Evolutionary conservation across 2,888 invertebrate species (phyloP).

Genomic region (Bugulina stolonifera): DNA sequence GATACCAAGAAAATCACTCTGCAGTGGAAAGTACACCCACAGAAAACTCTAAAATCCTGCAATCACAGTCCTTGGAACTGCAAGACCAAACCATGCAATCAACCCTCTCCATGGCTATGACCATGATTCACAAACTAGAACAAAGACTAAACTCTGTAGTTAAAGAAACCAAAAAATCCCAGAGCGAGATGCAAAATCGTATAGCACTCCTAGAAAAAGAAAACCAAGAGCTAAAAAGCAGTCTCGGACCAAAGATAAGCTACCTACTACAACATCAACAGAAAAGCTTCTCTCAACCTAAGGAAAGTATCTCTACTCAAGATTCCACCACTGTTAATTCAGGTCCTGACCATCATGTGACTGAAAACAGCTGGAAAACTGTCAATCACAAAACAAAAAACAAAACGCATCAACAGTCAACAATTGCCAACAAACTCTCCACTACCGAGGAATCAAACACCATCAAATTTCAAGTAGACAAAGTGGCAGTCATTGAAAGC

Average conservation of each 20-base stretch:
- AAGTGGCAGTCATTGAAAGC: background rate
- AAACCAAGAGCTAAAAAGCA: background rate
- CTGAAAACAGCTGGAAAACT: background rate
- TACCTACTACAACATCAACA: conserved; percentile 9
- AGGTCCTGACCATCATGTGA: background rate
- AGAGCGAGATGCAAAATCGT: conserved; percentile 4
- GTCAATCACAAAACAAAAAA: background rate
- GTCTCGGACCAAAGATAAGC: background rate
- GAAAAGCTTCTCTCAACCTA: background rate
- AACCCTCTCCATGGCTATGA: background rate
- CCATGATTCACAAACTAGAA: conserved; percentile 16
- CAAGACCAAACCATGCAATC: background rate
- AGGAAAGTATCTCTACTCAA: background rate
- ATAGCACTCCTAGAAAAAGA: background rate
- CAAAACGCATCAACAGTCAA: conserved; percentile 9
- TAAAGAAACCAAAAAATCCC: background rate
- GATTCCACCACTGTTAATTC: background rate
- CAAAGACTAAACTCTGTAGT: conserved; percentile 4
- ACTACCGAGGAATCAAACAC: background rate
- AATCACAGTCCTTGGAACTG: too few species aligned
- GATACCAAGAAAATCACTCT: background rate
- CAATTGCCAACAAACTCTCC: too few species aligned
- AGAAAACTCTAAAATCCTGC: too few species aligned
- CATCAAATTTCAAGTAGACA: conserved; percentile 20
- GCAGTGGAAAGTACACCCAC: too few species aligned